Conservation (phyloP, 2,888 invertebrate species). For the Nineta flava region DNA sequence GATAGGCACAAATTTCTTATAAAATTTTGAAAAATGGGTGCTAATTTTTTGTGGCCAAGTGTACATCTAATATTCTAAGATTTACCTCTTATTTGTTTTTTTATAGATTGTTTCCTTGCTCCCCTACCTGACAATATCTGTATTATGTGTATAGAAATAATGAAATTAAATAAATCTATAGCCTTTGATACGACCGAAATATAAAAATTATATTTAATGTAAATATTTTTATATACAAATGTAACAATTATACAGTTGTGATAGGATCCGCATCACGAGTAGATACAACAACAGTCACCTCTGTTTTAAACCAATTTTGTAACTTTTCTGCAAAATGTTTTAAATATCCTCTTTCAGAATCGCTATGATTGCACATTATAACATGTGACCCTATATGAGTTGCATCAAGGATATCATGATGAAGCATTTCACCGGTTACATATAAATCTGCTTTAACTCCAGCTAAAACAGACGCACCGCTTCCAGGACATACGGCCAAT, state of each 20-base stretch:
- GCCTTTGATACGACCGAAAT: too few species aligned
- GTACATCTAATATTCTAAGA: too few species aligned
- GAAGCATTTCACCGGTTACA: conserved; percentile 87
- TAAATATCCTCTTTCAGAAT: conserved; percentile 83
- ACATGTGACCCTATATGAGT: conserved; percentile 63
- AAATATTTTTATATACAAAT: background rate
- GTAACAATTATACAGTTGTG: conserved; percentile 37
- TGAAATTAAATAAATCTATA: too few species aligned
- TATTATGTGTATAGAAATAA: too few species aligned
- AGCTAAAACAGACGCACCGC: conserved; percentile 64
- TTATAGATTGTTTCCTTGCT: too few species aligned
- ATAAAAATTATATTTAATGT: too few species aligned
- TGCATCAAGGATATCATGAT: conserved; percentile 84
- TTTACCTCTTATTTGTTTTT: too few species aligned
- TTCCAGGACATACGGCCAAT: conserved; percentile 81
- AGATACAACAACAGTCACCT: conserved; percentile 51
- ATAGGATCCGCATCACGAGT: conserved; percentile 63
- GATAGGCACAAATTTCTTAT: too few species aligned
- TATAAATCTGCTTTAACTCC: conserved; percentile 61
- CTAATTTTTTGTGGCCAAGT: too few species aligned
- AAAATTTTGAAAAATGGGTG: too few species aligned
- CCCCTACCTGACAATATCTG: too few species aligned
- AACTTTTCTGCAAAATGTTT: conserved; percentile 32
- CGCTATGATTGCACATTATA: conserved; percentile 82
- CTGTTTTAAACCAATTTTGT: conserved; percentile 25